A percentile compares a stretch with the other conserved stretches of the same genome.
Conservation (phyloP, 2,888 invertebrate species). For the Agonopterix arenella region DNA sequence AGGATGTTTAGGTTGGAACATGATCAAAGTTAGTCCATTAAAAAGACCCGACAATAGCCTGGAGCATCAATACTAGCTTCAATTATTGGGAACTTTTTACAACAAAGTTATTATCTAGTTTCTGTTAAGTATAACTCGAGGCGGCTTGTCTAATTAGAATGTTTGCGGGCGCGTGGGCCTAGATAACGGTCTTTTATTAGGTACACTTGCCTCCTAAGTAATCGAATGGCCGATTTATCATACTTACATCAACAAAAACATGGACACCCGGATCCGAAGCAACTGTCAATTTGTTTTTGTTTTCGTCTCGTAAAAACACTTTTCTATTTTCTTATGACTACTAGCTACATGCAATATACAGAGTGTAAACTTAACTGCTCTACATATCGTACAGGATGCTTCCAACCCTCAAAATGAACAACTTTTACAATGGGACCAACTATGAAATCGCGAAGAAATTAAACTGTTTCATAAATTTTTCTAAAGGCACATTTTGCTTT, state of each 20-base stretch:
- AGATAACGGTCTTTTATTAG: conserved; percentile 57
- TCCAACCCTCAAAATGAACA: too few relatives aligned
- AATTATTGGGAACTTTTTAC: conserved; percentile 18
- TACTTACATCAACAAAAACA: conserved; percentile 9
- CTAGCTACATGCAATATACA: too few relatives aligned
- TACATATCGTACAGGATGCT: too few relatives aligned
- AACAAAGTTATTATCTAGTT: conserved; percentile 33
- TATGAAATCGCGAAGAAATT: too few relatives aligned
- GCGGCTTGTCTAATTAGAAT: conserved; percentile 48
- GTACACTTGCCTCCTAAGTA: conserved; percentile 31
- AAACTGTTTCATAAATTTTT: too few relatives aligned
- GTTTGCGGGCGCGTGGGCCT: conserved; percentile 39
- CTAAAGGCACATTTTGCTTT: too few relatives aligned
- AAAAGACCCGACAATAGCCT: conserved; percentile 4
- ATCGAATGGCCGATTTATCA: conserved; percentile 43
- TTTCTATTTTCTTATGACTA: too few relatives aligned
- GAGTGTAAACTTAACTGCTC: too few relatives aligned
- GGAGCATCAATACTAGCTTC: conserved; percentile 12
- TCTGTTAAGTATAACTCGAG: conserved; percentile 33
- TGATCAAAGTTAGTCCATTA: neutral
- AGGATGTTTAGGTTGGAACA: neutral
- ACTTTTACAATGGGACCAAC: too few relatives aligned
- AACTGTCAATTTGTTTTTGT: too few relatives aligned
- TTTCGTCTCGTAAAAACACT: too few relatives aligned
- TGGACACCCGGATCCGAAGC: too few relatives aligned